Conservation (phyloP, 2,113 vertebrate genomes). For the cattle (Bos taurus) region DNA sequence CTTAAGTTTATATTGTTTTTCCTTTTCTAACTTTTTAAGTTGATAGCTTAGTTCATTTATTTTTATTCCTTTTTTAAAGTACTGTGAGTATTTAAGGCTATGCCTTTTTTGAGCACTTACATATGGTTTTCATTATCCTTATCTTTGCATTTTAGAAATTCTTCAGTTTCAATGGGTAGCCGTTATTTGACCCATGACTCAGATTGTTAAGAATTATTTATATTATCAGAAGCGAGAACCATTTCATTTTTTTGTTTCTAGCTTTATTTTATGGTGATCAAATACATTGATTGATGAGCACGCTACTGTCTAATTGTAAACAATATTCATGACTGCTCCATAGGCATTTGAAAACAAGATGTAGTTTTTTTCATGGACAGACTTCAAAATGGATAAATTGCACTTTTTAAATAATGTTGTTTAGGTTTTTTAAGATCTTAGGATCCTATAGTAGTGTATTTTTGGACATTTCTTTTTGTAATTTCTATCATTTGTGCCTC, state of each 20-base stretch:
- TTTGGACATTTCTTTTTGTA: neutral
- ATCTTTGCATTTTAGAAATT: neutral
- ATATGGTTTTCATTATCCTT: neutral
- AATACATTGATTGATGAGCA: neutral
- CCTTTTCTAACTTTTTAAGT: neutral
- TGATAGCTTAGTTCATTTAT: neutral
- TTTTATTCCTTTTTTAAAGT: neutral
- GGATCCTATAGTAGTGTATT: neutral
- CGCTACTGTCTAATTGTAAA: neutral
- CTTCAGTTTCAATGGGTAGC: neutral
- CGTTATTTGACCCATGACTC: neutral
- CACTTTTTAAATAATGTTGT: neutral
- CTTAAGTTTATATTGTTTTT: neutral
- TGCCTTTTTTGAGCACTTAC: neutral
- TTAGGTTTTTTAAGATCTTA: neutral
- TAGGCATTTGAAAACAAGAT: neutral
- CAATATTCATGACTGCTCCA: neutral
- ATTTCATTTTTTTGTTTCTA: constrained; percentile 10
- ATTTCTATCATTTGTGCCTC: constrained; percentile 17
- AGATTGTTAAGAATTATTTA: neutral
- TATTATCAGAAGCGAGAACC: neutral
- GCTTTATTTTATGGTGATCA: neutral
- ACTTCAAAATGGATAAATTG: neutral
- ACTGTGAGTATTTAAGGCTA: neutral
- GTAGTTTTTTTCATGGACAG: neutral